Evolutionary conservation across 2,888 invertebrate genomes (phyloP), one percentile per base, ranked within the genome.

Genomic region (Lysandra bellargus): DNA sequence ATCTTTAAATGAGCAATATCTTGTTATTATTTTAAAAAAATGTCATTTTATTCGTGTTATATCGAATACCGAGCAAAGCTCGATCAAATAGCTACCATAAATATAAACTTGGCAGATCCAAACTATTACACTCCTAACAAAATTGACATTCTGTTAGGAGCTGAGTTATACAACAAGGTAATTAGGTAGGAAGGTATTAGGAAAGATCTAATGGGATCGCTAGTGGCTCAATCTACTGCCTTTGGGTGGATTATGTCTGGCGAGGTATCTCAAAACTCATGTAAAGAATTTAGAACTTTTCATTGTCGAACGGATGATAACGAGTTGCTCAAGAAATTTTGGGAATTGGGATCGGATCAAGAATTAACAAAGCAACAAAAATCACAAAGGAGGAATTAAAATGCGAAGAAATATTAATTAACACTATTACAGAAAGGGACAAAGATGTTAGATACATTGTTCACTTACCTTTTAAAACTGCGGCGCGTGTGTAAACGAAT

Each of bases 181-280:
- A 49, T 78, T 23, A 49, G 49, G n/a, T n/a, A n/a, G 14, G 49
- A 78, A n/a, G 78, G 78, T 9, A 23, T 78, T 4, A 78, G 37
- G 37, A 44, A 78, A 23, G 78, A 69, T 33, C 69, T 49, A 30
- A n/a, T 14, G n/a, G 78, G 69, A 14, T 30, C 30, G 9, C 78
- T 69, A 7, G 69, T 78, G 23, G 78, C 49, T 14, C 69, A 78
- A 69, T 69, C 44, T 40, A 78, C 78, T 5, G 44, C 69, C 12
- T 37, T 69, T 2, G 78, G 69, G 12, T 78, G 78, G 78, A 69
- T 78, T 37, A 9, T 78, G 17, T 78, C 44, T 4, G 78, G 78
- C 33, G 37, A 78, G 17, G 33, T 49, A 53, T 4, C 23, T 33
- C 4, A 37, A 37, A 12, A 4, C 7, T 49, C 49, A 49, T 49